These are phyloP conservation scores for Lithophane socia DNA, from an alignment of 2,888 invertebrate genomes.

Conservation along the genomic window DNA sequence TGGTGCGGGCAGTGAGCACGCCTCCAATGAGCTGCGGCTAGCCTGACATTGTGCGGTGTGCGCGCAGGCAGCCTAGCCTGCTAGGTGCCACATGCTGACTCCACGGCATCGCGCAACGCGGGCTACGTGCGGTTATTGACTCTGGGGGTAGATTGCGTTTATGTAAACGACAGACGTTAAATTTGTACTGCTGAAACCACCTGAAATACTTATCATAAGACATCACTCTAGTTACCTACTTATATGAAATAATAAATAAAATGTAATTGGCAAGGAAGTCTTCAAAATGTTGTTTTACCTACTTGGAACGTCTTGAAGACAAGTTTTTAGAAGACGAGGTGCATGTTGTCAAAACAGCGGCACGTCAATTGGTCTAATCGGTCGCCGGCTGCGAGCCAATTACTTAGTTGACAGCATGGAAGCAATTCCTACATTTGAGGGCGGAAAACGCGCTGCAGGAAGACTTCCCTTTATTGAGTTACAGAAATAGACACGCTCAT, in stretches of 20 bases:
- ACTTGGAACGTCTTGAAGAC: conserved; percentile 32
- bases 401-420: conserved; percentile 89
- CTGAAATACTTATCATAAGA: conserved; percentile 8
- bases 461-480: conserved; percentile 88
- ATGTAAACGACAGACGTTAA: conserved; percentile 30
- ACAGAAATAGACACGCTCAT: conserved; percentile 80
- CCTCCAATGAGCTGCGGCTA: conserved; percentile 60
- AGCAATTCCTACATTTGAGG: conserved; percentile 90
- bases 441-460: conserved; percentile 88
- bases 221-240: background rate
- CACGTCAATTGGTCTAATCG: conserved; percentile 89
- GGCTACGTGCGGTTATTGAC: conserved; percentile 73
- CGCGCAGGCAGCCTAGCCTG: conserved; percentile 43
- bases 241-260: background rate
- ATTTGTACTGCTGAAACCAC: background rate
- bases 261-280: background rate
- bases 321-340: conserved; percentile 67
- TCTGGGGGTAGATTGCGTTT: conserved; percentile 60
- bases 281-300: background rate
- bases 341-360: conserved; percentile 89
- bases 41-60: conserved; percentile 57
- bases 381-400: conserved; percentile 88
- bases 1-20: conserved; percentile 54
- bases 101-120: conserved; percentile 34
- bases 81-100: conserved; percentile 55